Base-by-base conservation (phyloP, 1,140 invertebrate genomes). In the Drosophila mauritiana region DNA sequence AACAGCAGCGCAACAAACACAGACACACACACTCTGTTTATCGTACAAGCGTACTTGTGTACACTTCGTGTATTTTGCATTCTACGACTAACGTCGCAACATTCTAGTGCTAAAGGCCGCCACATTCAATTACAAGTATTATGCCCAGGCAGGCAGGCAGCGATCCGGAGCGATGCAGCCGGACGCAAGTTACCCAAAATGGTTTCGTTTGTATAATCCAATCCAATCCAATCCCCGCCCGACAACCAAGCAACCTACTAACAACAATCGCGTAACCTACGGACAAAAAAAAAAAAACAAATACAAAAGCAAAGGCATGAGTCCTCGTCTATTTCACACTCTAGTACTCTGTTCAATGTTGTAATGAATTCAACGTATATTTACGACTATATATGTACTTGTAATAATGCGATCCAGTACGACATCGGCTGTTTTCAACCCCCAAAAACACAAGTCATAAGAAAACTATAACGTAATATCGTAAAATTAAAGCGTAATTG, bases 311-410 rank as follows among this genome's bases (percentile, higher is more conserved):
- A 22, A 4, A 74, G 46, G 70, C 39, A 49, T 27, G 67, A 70
- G 42, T 70, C 67, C 67, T 70, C 52, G 43, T 70, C 67, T 70
- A 70, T 56, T 57, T 70, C 51, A 70, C 67, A 70, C 69, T 80
- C 74, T 89, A 80, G 80, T 78, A 89, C 80, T 89, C 76, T 88
- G 84, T 88, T 88, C 61, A 84, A 88, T 88, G 84, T 88, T 88
- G 84, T 89, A 88, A 64, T 53, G 63, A 88, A 89, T 79, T 83
- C 72, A 67, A 77, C 57, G 74, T 80, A 80, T 86, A 81, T 78
- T 82, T 81, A 74, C 76, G 78, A 76, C 59, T 46, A 53, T 76
- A 75, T 31, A 31, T 61, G 48, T 73, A 63, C 65, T 70, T 73
- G 55, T 62, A 73, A 73, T 62, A 73, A 73, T 54, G 51, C 22